Evolutionary conservation across 2,888 invertebrate species (phyloP), one percentile per base, ranked within the genome.

Genomic region (Cataglyphis cursor): DNA sequence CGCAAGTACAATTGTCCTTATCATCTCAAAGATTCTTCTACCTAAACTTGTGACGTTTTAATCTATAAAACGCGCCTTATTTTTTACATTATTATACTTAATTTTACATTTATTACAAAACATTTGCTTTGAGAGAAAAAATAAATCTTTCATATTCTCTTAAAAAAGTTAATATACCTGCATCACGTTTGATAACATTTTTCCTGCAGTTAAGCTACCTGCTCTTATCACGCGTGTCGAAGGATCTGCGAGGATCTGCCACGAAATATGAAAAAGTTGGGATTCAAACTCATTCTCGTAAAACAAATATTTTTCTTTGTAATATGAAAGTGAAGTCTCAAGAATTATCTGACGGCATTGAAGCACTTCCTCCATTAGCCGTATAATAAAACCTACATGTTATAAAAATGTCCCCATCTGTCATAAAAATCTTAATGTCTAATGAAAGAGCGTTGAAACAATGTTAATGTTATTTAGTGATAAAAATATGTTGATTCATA

Each of bases 241-340:
- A 80, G 70, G 75, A 66, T 76, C 72, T 24, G 28, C 0, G 72
- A 35, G 41, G 62, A 74, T 73, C 31, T 24, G 3, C 66, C 41
- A 28, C 57, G 83, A 70, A 64, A 81, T 83, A 85, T 57, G 61
- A 78, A 44, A 81, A 54, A 62, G 31, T 48, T n/a, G n/a, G 48
- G 68, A 65, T 15, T 31, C 12, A 24, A 12, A 8, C 28, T 51
- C 18, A 59, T 38, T 10, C 64, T 76, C 73, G 8, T 62, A 74
- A 72, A 68, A 24, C 10, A 35, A n/a, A 15, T 31, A 84, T 70
- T 82, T 85, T 80, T 83, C 70, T 41, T 5, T 3, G 9, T 24
- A 18, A 38, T n/a, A 41, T 38, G 24, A 82, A 87, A 84, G 81
- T 81, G 61, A 81, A 83, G 70, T 38, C 83, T 57, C 12, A 61